Percentiles rank a stretch among this genome's conserved stretches.
phyloP scores from a whole-genome alignment of 2,888 invertebrate species.

The Cenopis cana region DNA sequence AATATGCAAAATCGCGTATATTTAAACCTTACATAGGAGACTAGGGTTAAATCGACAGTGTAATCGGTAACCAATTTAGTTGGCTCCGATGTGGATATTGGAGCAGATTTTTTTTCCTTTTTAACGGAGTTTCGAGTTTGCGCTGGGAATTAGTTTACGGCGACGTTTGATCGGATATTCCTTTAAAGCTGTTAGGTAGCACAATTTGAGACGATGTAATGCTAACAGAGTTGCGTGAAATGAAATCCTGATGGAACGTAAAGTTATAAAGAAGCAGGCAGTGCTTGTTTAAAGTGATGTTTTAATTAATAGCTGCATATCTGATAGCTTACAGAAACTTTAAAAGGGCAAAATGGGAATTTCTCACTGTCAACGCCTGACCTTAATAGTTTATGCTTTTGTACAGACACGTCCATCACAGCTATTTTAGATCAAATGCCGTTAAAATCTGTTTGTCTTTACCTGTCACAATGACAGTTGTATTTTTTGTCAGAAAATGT shows the following conservation, averaged over 20 bases:
- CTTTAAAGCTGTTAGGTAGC: conserved; percentile 77
- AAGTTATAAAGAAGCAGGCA: background rate
- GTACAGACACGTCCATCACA: no score
- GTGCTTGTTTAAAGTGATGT: no score
- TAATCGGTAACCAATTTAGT: conserved; percentile 79
- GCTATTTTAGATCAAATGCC: no score
- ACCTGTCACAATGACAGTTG: no score
- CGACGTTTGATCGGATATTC: conserved; percentile 82
- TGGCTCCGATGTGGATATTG: conserved; percentile 69
- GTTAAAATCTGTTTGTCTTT: no score
- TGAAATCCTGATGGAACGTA: conserved; percentile 60
- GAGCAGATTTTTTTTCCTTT: conserved; percentile 66
- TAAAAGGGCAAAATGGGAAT: no score
- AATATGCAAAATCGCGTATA: conserved; percentile 46
- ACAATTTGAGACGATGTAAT: conserved; percentile 66
- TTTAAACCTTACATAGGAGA: conserved; percentile 50
- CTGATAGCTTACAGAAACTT: no score
- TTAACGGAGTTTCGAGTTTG: conserved; percentile 77
- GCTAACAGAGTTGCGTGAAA: conserved; percentile 60
- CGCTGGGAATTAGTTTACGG: conserved; percentile 81
- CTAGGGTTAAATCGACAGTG: conserved; percentile 70
- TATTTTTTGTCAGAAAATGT: no score
- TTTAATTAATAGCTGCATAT: no score
- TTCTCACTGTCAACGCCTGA: no score
- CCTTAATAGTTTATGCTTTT: no score